phyloP scores from a whole-genome alignment of 2,888 invertebrate genomes.

The Danaus chrysippus region DNA sequence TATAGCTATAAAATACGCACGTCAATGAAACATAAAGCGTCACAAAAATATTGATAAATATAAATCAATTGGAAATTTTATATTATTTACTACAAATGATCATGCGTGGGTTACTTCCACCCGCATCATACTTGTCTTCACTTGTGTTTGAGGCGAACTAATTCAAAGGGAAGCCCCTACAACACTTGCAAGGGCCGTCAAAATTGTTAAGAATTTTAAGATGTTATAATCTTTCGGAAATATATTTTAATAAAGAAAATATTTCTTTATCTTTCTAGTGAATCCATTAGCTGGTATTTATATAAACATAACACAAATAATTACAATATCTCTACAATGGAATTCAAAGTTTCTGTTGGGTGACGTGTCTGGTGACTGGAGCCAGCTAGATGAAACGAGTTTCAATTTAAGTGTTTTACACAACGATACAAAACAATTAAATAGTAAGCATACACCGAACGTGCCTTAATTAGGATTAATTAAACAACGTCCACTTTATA shows the following conservation, averaged over 20 bases:
- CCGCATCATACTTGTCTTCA: not conserved
- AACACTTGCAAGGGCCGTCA: too few relatives aligned
- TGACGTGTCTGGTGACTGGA: slow-evolving; percentile 36
- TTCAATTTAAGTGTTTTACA: slow-evolving; percentile 61
- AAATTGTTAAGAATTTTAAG: too few relatives aligned
- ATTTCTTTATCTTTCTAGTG: too few relatives aligned
- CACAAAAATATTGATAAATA: not conserved
- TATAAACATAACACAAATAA: not conserved
- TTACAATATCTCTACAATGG: slow-evolving; percentile 16
- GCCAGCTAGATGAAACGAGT: slow-evolving; percentile 56
- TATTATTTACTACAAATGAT: slow-evolving; percentile 1
- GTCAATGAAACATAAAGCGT: slow-evolving; percentile 11
- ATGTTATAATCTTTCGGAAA: too few relatives aligned
- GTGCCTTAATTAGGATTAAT: slow-evolving; percentile 47
- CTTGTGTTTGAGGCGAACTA: not conserved
- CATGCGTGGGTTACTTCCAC: not conserved
- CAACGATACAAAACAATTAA: slow-evolving; percentile 68
- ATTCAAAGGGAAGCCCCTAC: not conserved
- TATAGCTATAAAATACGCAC: slow-evolving; percentile 9
- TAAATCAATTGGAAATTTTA: slow-evolving; percentile 1
- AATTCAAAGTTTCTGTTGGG: slow-evolving; percentile 32
- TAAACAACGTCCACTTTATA: slow-evolving; percentile 11
- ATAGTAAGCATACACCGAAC: slow-evolving; percentile 43
- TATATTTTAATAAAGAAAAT: too few relatives aligned
- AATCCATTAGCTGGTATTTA: not conserved